Base-by-base conservation (phyloP, 2,888 invertebrate genomes). In the Drosophila anomalata region DNA sequence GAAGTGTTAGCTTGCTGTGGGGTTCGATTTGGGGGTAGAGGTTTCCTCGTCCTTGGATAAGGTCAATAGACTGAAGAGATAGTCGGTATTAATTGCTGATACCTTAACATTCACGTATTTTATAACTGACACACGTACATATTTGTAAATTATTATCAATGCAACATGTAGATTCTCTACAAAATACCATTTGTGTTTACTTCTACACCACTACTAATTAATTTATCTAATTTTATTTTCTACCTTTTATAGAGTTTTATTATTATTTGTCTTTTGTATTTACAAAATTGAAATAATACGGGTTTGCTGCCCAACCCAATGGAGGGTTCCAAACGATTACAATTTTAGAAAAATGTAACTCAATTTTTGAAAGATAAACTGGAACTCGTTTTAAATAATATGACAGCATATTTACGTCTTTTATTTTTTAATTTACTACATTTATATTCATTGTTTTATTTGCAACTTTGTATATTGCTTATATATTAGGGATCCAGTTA, bases 141-240 rank as follows among this genome's bases (percentile, higher is more conserved):
- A 76, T 77, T 82, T 81, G 81, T 81, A 86, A 83, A 87, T 84
- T 84, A 84, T 84, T 87, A 84, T 84, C 83, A 85, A 87, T 84
- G 87, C 85, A 84, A 87, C 87, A 84, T 86, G 87, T 81, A 81
- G 81, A 81, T 86, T 69, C 75, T 86, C 81, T 84, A 84, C 83
- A 84, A 84, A 84, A 83, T 79, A 87, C 81, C 78, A 76, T 83
- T 68, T 81, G 69, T 82, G 24, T 67, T 62, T 63, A 63, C 61
- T 24, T 59, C 65, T 81, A 79, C 66, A 72, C 77, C 76, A 79
- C 76, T 66, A 70, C 71, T 66, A 60, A 75, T 84, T 77, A 61
- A 73, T 81, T 83, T 81, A 81, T 48, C 87, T 83, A 83, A 71
- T 55, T 73, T 67, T 47, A 76, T 55, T 60, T 24, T 67, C 62